Evolutionary conservation across 2,888 invertebrate genomes (phyloP), one percentile per base, ranked within the genome.

Genomic region (Rhamnusium bicolor): DNA sequence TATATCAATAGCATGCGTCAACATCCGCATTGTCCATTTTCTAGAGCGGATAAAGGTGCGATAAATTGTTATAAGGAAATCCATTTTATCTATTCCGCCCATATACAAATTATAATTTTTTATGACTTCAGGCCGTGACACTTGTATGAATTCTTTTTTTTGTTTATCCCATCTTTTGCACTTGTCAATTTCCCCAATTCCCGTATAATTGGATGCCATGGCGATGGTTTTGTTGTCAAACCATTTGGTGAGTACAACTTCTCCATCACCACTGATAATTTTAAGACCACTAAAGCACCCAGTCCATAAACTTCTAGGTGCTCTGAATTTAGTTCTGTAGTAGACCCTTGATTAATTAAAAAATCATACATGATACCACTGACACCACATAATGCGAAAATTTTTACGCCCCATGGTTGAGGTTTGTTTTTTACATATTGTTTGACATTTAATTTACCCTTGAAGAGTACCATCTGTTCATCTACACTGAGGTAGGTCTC

Each of bases 171-270:
- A 69, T n/a, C 62, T 53, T 21, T 69, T 62, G 53, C 51, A 62
- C 19, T 14, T 10, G 6, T 62, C 54, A 19, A 54, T 29, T 53
- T n/a, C 19, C n/a, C 66, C 60, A 2, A 51, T 66, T 14, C 60
- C 32, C 29, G 58, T 51, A 16, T 58, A 66, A 46, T 21, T 60
- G 49, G 21, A 58, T 12, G 27, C 65, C 49, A 49, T 65, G 54
- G 32, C 58, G 47, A 51, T 29, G 51, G 51, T 4, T 24, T 6
- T 24, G 24, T 24, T 24, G 6, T 24, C 51, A 1, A 51, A 2
- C 75, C 71, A 75, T 51, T 73, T 73, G 29, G 72, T 73, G 19
- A 72, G 53, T 40, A 75, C 51, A 8, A 75, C 70, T 65, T 73
- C 54, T 18, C 72, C 75, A 61, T 76, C 76, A 8, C 46, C 19